Conservation (phyloP, 2,113 vertebrate genomes). For the Candoia aspera region DNA sequence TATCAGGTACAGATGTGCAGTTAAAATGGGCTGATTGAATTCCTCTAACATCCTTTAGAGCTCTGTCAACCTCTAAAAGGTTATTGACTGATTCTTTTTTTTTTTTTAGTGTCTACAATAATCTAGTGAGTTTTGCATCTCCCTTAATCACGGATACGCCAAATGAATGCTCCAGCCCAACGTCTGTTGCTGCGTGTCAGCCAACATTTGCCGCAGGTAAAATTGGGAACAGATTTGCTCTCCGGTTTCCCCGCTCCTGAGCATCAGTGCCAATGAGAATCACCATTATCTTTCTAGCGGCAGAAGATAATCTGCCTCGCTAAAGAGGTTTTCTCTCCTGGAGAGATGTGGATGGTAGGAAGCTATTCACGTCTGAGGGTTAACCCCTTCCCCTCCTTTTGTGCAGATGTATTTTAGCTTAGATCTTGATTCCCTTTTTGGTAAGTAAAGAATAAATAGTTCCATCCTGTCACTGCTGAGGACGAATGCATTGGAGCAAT, state of each 20-base stretch:
- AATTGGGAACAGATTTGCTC: not conserved
- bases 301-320: not conserved
- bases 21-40: not conserved
- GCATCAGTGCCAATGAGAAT: not conserved
- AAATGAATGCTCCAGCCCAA: slow-evolving; percentile 89
- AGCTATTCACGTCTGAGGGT: not conserved
- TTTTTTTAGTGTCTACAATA: slow-evolving; percentile 89
- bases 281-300: not conserved
- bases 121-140: slow-evolving; percentile 95
- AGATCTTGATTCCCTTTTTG: not conserved
- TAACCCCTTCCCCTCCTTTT: no score
- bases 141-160: slow-evolving; percentile 94
- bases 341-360: not conserved
- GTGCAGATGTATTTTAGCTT: no score
- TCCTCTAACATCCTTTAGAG: not conserved
- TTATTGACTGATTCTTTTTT: slow-evolving; percentile 20
- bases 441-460: no score
- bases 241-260: not conserved
- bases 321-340: not conserved
- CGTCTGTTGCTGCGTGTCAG: slow-evolving; percentile 81
- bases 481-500: not conserved
- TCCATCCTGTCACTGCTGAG: no score
- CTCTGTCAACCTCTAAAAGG: not conserved
- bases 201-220: slow-evolving; percentile 95
- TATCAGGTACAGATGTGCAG: not conserved